Evolutionary conservation across 2,888 invertebrate genomes (phyloP).

Genomic region (Coelopa pilipes): DNA sequence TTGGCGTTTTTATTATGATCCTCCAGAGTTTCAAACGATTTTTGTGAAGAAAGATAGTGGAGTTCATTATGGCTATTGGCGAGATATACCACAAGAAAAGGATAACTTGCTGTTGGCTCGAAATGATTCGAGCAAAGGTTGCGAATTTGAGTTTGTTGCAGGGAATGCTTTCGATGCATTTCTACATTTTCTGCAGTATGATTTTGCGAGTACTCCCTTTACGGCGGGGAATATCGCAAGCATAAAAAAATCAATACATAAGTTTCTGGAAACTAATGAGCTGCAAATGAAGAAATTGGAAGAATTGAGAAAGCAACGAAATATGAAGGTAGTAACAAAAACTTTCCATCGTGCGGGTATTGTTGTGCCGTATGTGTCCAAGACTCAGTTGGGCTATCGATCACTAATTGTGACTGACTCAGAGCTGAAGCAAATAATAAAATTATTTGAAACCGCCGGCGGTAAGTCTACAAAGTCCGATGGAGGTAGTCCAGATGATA

Average conservation of each 20-base stretch:
- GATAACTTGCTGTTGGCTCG: constrained; percentile 80
- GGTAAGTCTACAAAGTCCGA: constrained; percentile 54
- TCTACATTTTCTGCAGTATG: constrained; percentile 59
- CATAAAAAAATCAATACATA: constrained; percentile 72
- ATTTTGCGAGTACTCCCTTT: constrained; percentile 70
- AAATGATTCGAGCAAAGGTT: constrained; percentile 77
- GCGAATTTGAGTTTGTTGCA: constrained; percentile 77
- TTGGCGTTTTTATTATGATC: constrained; percentile 93
- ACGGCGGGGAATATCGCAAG: constrained; percentile 71
- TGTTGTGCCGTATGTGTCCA: constrained; percentile 84
- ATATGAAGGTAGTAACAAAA: constrained; percentile 73
- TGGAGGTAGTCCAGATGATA: constrained; percentile 61
- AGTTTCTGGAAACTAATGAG: constrained; percentile 72
- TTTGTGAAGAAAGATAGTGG: constrained; percentile 77
- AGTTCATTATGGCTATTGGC: constrained; percentile 89
- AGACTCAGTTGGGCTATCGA: constrained; percentile 87
- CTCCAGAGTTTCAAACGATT: constrained; percentile 92
- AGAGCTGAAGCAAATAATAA: constrained; percentile 76
- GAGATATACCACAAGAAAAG: constrained; percentile 80
- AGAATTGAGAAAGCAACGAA: constrained; percentile 72
- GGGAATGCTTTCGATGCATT: constrained; percentile 63
- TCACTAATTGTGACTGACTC: constrained; percentile 76
- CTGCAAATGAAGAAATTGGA: constrained; percentile 71
- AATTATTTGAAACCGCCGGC: constrained; percentile 71
- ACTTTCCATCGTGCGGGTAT: constrained; percentile 86